Evolutionary conservation across 35 echinoderm and acorn worm species (phyloP).

Genomic region (Apostichopus parvimensis): DNA sequence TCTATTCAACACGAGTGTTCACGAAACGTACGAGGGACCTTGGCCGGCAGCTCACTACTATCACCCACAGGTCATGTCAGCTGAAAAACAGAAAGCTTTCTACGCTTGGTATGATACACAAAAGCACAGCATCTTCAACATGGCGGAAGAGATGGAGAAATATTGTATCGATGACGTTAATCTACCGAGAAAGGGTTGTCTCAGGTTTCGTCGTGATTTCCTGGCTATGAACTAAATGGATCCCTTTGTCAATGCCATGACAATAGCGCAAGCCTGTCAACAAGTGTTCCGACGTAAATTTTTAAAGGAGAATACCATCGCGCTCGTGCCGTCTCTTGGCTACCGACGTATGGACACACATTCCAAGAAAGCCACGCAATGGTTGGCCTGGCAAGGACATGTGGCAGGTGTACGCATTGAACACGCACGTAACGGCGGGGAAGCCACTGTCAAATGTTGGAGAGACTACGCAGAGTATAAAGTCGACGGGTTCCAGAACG

Average conservation of each 20-base stretch:
- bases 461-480: neutral
- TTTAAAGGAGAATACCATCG: neutral
- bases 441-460: neutral
- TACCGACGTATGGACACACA: slow-evolving; percentile 20
- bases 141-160: neutral
- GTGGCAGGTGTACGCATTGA: neutral
- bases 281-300: slow-evolving; percentile 3
- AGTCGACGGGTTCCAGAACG: neutral
- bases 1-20: neutral
- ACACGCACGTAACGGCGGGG: slow-evolving; percentile 30
- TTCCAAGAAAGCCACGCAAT: slow-evolving; percentile 20
- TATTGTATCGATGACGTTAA: slow-evolving; percentile 12
- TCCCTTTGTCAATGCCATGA: neutral
- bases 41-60: neutral
- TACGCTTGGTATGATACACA: slow-evolving; percentile 4
- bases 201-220: neutral
- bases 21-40: neutral
- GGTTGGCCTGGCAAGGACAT: slow-evolving; percentile 15
- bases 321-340: neutral
- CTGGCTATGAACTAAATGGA: neutral
- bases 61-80: neutral
- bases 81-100: neutral
- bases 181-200: slow-evolving; percentile 7
- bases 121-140: slow-evolving; percentile 18
- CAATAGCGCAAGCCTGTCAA: slow-evolving; percentile 4